Evolutionary conservation across 2,888 invertebrate genomes (phyloP), one percentile per base, ranked within the genome.

Genomic region (Apeira syringaria): DNA sequence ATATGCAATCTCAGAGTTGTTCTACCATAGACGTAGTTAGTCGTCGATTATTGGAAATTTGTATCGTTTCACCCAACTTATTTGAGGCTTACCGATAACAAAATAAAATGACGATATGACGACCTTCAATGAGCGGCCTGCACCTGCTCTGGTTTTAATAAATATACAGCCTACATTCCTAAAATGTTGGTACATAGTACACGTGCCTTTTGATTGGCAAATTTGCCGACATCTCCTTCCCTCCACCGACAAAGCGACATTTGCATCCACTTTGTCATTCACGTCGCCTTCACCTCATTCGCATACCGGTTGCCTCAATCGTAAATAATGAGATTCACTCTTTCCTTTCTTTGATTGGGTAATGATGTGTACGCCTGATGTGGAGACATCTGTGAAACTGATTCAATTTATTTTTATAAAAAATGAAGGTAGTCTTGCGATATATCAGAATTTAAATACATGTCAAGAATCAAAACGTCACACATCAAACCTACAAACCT

Each of bases 231-330:
- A 55, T 50, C 26, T 31, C 25, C 36, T 32, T 38, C 34, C 36
- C 35, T 38, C 34, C 59, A 60, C 79, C 80, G 80, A 84, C 84
- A 84, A 80, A 82, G 79, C 24, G 2, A 61, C 67, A 88, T 89
- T 89, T 85, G 83, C 88, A 89, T 89, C 74, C 80, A 81, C 83
- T 88, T 86, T 84, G 85, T 80, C 76, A 89, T 88, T 88, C 88
- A 78, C 70, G 78, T 83, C 86, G 74, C 67, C 71, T 68, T 65
- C 58, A 63, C 63, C 80, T 85, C 82, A 84, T 86, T 83, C 65
- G 74, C 73, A 80, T 88, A 84, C 86, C 72, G 61, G 69, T 68
- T 72, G 68, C 68, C 68, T 59, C 64, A 59, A 77, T 81, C 76
- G 74, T 75, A 68, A 75, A 72, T 85, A 85, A 84, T 87, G 73